These are phyloP conservation scores for Zaprionus kolodkinae DNA, from an alignment of 1,140 invertebrate genomes.

Conservation along the genomic window DNA sequence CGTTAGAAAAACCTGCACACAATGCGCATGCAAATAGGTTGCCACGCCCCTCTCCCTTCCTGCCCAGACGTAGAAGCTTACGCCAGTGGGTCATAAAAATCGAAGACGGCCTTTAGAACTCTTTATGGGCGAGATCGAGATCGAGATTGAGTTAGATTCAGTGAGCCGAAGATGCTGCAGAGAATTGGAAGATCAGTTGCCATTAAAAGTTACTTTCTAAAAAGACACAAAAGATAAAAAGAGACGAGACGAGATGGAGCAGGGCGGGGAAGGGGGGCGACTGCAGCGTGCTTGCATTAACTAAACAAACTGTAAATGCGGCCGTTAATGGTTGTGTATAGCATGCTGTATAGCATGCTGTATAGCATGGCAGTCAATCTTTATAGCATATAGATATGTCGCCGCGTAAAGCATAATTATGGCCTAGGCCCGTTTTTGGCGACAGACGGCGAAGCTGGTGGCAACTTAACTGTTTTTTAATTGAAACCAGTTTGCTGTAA, in stretches of 20 bases:
- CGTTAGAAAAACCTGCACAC: constrained; percentile 53
- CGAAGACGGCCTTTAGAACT: constrained; percentile 47
- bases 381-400: constrained; percentile 48
- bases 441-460: constrained; percentile 15
- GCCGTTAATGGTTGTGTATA: constrained; percentile 51
- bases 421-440: constrained; percentile 42
- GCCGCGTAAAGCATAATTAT: constrained; percentile 81
- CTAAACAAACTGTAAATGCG: constrained; percentile 71
- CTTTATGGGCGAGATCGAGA: constrained; percentile 9
- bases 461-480: constrained; percentile 79
- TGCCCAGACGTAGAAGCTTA: neutral
- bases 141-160: neutral
- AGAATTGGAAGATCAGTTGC: neutral
- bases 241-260: neutral
- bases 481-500: constrained; percentile 79
- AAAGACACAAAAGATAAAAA: constrained; percentile 37
- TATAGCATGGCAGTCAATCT: constrained; percentile 5
- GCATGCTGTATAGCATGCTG: constrained; percentile 1
- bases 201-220: constrained; percentile 63
- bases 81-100: constrained; percentile 50
- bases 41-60: neutral
- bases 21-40: constrained; percentile 50
- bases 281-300: constrained; percentile 1
- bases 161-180: neutral
- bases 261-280: neutral